Percentiles rank a stretch among this genome's conserved stretches.
phyloP scores from a whole-genome alignment of 2,888 invertebrate species.

The Chrysodeixis includens region DNA sequence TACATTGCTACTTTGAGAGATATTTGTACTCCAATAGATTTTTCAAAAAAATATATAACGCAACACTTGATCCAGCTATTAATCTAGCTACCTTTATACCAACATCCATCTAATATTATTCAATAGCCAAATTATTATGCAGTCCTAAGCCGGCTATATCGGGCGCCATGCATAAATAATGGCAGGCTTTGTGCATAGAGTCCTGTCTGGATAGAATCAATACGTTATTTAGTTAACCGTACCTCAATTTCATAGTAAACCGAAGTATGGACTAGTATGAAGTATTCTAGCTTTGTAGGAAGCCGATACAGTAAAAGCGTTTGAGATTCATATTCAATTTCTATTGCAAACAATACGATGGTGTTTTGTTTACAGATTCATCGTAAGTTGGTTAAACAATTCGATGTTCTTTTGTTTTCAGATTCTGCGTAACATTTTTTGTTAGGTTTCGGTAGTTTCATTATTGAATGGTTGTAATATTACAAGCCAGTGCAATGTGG shows the following conservation, averaged over 20 bases:
- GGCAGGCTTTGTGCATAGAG: slow-evolving; percentile 4
- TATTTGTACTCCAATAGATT: too few species aligned
- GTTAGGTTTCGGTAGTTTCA: too few species aligned
- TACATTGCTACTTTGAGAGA: too few species aligned
- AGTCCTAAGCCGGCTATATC: slow-evolving; percentile 4
- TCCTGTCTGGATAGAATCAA: slow-evolving; percentile 1
- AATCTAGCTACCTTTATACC: neutral
- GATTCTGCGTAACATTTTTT: too few species aligned
- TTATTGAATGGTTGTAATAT: too few species aligned
- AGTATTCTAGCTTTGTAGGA: neutral
- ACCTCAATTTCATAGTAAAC: neutral
- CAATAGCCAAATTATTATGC: neutral
- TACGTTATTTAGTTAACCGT: slow-evolving; percentile 5
- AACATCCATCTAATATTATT: neutral
- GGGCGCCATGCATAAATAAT: slow-evolving; percentile 5
- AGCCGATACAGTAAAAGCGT: neutral
- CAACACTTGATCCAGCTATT: neutral
- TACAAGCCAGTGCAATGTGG: too few species aligned
- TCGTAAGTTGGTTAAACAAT: too few species aligned
- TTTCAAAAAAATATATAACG: too few species aligned
- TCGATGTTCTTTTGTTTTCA: too few species aligned
- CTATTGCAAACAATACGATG: neutral
- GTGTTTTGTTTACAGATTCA: slow-evolving; percentile 16
- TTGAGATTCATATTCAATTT: neutral
- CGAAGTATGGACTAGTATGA: neutral